A percentile compares a stretch with the other conserved stretches of the same genome.
phyloP scores from a whole-genome alignment of 2,888 invertebrate genomes.

The Meiosimyza decipiens region DNA sequence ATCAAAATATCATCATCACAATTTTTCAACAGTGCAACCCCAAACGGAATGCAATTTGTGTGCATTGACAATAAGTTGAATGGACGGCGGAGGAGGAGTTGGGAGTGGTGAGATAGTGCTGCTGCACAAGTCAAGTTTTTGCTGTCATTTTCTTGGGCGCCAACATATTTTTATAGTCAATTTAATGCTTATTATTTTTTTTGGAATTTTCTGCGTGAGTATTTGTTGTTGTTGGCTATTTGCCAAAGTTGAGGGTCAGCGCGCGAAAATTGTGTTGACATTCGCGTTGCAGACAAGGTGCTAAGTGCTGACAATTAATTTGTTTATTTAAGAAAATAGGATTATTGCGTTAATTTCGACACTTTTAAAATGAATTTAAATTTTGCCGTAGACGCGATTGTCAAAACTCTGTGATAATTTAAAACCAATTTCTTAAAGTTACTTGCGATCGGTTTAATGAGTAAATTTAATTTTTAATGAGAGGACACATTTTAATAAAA shows the following conservation, averaged over 20 bases:
- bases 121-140: neutral
- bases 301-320: conserved; percentile 48
- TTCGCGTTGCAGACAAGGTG: conserved; percentile 42
- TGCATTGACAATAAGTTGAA: conserved; percentile 2
- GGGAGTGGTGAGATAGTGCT: too few species aligned
- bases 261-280: conserved; percentile 43
- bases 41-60: conserved; percentile 21
- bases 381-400: neutral
- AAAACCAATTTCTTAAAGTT: neutral
- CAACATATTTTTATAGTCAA: conserved; percentile 19
- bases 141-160: conserved; percentile 29
- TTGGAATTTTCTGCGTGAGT: conserved; percentile 15
- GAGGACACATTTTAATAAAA: too few species aligned
- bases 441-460: neutral
- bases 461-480: too few species aligned
- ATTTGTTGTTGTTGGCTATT: conserved; percentile 33
- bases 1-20: neutral
- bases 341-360: conserved; percentile 2
- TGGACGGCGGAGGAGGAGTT: too few species aligned
- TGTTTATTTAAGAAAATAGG: conserved; percentile 31
- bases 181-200: neutral
- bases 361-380: neutral
- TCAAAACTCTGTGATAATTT: neutral
- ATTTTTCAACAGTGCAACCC: neutral
- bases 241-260: conserved; percentile 43